A percentile compares a stretch with the other conserved stretches of the same genome.
These are phyloP conservation scores for Motacilla tschutschensis DNA, from an alignment of 2,113 vertebrate species.

Conservation along the genomic window DNA sequence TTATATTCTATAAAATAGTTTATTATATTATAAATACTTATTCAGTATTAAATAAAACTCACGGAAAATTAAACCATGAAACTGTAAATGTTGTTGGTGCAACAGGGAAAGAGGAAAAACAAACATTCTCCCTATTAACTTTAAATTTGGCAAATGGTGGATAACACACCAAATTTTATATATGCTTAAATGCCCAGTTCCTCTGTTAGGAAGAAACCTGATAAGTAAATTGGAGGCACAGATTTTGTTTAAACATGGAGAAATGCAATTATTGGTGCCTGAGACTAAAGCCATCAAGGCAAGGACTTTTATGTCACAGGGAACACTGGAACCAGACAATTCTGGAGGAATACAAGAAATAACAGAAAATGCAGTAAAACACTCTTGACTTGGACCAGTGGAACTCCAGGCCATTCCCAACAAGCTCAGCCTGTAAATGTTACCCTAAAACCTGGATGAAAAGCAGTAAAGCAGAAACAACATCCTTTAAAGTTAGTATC, in stretches of 20 bases:
- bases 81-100: not conserved
- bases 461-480: not conserved
- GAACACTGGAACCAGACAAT: not conserved
- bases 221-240: not conserved
- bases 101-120: not conserved
- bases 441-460: not conserved
- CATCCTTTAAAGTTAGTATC: not conserved
- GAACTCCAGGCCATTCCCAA: not conserved
- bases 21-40: not conserved
- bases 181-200: not conserved
- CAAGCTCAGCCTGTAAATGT: not conserved
- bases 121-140: not conserved
- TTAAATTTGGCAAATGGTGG: accelerated
- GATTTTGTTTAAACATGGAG: not conserved
- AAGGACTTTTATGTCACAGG: not conserved
- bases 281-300: not conserved
- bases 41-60: accelerated
- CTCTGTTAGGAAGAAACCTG: not conserved
- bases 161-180: not conserved
- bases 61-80: not conserved
- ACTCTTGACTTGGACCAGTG: not conserved
- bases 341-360: not conserved
- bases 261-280: not conserved
- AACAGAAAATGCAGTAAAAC: not conserved
- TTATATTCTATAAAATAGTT: no score